Base-by-base conservation (phyloP, 2,113 vertebrate species). In the Hyla sarda region DNA sequence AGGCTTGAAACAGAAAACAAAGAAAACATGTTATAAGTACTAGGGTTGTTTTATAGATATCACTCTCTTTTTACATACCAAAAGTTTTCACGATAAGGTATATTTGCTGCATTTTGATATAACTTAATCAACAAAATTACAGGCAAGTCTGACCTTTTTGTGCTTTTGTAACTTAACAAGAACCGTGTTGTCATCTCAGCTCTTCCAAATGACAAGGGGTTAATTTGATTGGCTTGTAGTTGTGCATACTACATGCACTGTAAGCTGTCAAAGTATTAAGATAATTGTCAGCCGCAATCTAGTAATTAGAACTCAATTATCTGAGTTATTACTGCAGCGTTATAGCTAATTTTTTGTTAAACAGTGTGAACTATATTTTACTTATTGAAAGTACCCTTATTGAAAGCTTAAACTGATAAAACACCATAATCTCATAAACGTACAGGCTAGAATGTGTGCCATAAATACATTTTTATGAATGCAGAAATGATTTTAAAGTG, bases 191-290 rank as follows among this genome's bases (percentile, higher is more conserved):
- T 87, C 67, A 72, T 82, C 65, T 74, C n/a, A 69, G n/a, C 62
- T 74, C 75, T 78, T 82, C 30, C 21, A 81, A 82, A 82, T 87
- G 78, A 82, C 73, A 84, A 77, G 73, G 69, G 85, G 78, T 87
- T 87, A 87, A 87, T 87, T 87, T 87, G 78, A 69, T 81, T 87
- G 78, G 85, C 78, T 87, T 82, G 52, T 87, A 81, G 85, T 82
- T 87, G 85, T 87, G 85, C 85, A 87, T 82, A 82, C 71, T 82
- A 69, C 67, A 87, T 81, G 85, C 85, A 82, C 78, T 74, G 78
- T 87, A 87, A 87, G 78, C 85, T 87, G 85, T 87, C 85, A 87
- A 87, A 87, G 85, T 87, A 87, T 87, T 87, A 87, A 82, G 78
- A 87, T 87, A 87, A 87, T 87, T 87, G 85, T 87, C 85, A 87